phyloP scores from a whole-genome alignment of 2,113 vertebrate genomes.

The Leptobrachium leishanense region DNA sequence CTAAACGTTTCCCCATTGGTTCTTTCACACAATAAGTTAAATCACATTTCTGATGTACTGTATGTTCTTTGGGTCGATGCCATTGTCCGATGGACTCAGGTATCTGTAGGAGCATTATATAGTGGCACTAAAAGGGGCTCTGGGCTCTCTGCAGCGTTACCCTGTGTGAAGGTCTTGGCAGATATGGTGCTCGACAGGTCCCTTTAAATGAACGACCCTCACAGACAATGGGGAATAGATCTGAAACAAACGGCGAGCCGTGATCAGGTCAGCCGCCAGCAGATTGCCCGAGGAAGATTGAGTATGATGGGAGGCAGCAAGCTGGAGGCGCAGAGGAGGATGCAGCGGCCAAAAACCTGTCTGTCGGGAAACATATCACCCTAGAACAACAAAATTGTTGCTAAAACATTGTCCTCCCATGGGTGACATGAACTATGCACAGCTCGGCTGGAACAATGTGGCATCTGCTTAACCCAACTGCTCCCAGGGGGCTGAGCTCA shows the following conservation, averaged over 20 bases:
- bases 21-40: no score
- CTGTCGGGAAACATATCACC: constrained; percentile 10
- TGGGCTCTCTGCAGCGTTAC: no score
- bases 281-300: neutral
- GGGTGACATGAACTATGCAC: neutral
- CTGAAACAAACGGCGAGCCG: neutral
- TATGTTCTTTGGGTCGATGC: no score
- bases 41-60: no score
- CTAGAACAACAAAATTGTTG: constrained; percentile 4
- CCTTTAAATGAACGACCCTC: neutral
- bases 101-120: no score
- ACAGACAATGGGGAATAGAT: neutral
- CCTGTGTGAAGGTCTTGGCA: no score
- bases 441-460: neutral
- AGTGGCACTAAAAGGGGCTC: no score
- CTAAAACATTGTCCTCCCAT: constrained; percentile 12
- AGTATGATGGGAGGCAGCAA: neutral
- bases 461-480: neutral
- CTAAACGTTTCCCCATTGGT: no score
- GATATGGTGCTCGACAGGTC: no score
- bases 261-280: neutral
- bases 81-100: no score
- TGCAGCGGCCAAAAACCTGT: constrained; percentile 18
- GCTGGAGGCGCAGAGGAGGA: neutral
- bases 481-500: no score